Base-by-base conservation (phyloP, 2,797 vertebrate genomes). In the Cheirogaleus major region DNA sequence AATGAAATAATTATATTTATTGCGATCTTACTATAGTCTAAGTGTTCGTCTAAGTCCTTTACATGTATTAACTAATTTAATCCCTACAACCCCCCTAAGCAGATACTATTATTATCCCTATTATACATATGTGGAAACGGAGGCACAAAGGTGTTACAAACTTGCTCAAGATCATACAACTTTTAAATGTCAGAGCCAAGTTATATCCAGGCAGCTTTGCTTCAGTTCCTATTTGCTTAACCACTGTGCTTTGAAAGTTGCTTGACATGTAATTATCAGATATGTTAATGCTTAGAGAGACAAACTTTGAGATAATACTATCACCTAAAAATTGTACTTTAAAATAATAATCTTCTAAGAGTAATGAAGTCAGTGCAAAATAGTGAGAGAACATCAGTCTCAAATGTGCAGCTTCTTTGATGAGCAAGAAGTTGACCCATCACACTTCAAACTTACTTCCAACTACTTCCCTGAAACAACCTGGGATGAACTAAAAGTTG, bases 321-420 rank as follows among this genome's bases (percentile, higher is more conserved):
- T 4, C 43, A 22, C 4, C 14, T 59, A 76, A 83, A 89, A 85
- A 41, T 41, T 48, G 30, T 4, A 93, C 22, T 93, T 89, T 17
- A 92, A 96, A 92, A 67, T 72, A 96, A 80, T 81, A 32, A 89
- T 94, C 30, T 89, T 57, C 50, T 80, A 81, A 32, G 30, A 91
- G 93, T 91, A 52, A 95, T 67, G 72, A 91, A 27, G 23, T 89
- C 59, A 70, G 43, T 93, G 69, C n/a, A 22, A 38, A 94, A 79
- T 30, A 76, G 78, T 59, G 41, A 86, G 30, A 95, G 57, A 96
- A 72, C 7, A 35, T 85, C 12, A 82, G 55, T 83, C 32, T n/a
- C 50, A 79, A 82, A 87, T 20, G 7, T 89, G 50, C 8, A 73
- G 27, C 70, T 79, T 63, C n/a, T 79, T 12, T 91, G 10, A 91